These are phyloP conservation scores for Myoxocephalus aenaeus DNA, from an alignment of 2,797 vertebrate genomes.

Conservation along the genomic window DNA sequence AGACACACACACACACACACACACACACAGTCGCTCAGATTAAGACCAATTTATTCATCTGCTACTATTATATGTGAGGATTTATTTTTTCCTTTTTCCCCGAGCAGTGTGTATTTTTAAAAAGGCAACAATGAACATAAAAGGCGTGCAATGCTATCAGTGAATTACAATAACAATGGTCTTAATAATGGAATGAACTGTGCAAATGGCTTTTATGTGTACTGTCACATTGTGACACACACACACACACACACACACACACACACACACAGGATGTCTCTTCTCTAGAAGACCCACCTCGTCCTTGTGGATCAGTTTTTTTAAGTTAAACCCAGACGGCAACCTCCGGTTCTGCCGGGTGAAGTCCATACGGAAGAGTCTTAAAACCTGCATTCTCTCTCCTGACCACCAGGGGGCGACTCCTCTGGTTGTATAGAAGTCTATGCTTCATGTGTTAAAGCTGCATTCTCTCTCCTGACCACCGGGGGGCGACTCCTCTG, in stretches of 20 bases:
- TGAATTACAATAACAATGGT: conserved; percentile 75
- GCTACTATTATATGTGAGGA: conserved; percentile 76
- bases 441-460: no score
- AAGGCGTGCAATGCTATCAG: conserved; percentile 68
- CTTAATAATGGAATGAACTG: conserved; percentile 69
- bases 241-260: background rate
- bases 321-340: background rate
- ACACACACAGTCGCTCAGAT: conserved; percentile 52
- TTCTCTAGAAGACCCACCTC: background rate
- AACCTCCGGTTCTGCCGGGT: no score
- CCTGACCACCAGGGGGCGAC: no score
- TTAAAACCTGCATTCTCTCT: background rate
- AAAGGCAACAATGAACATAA: conserved; percentile 77
- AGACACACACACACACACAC: conserved; percentile 28
- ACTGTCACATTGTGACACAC: conserved; percentile 19
- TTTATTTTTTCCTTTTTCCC: conserved; percentile 63
- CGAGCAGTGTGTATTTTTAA: conserved; percentile 68
- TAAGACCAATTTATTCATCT: conserved; percentile 79
- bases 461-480: background rate
- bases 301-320: conserved; percentile 12
- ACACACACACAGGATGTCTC: conserved; percentile 26
- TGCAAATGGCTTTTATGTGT: conserved; percentile 62
- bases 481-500: background rate
- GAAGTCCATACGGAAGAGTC: no score
- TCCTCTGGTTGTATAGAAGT: background rate